Evolutionary conservation across 2,113 vertebrate species (phyloP), one percentile per base, ranked within the genome.

Genomic region (Passer domesticus): DNA sequence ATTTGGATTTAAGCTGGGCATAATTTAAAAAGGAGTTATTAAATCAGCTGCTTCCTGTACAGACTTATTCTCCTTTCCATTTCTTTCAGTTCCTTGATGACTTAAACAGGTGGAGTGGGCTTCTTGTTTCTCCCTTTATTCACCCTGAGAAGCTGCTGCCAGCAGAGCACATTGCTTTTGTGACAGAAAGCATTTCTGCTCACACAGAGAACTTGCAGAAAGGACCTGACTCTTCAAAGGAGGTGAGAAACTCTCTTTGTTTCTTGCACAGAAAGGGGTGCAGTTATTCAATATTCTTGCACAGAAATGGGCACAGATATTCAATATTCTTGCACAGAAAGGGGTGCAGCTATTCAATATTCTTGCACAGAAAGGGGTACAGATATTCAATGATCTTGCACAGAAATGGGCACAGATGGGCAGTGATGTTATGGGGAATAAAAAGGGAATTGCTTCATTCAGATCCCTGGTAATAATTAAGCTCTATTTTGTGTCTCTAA

Each of bases 51-150:
- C 66, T 81, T 78, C 17, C 50, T 58, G 3, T 22, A 8, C 49
- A 44, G 43, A 23, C 33, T 69, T 43, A 3, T 19, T 74, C 35
- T 89, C 30, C 74, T 89, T 90, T 87, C 72, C 37, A 1, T 79
- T 96, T 72, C 47, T 77, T 88, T 53, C 93, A 99, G 99, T 98
- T 95, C 41, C 98, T 98, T 60, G 98, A 98, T 50, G 99, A 99
- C 88, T 96, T 99, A 79, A 99, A 97, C 98, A 98, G 98, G 67
- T 99, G 99, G 99, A 99, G 97, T 8, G 87, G 98, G 4, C 95
- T 98, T 66, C 91, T 98, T 14, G 77, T 97, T 31, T 97, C 99
- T 43, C 97, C 98, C 41, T 83, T 98, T 37, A 16, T 97, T 67
- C 91, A 50, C 90, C 49, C 94, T 16, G 97, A 96, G 53, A 56